Conservation (phyloP, 2,888 invertebrate genomes). For the Parnassius smintheus region DNA sequence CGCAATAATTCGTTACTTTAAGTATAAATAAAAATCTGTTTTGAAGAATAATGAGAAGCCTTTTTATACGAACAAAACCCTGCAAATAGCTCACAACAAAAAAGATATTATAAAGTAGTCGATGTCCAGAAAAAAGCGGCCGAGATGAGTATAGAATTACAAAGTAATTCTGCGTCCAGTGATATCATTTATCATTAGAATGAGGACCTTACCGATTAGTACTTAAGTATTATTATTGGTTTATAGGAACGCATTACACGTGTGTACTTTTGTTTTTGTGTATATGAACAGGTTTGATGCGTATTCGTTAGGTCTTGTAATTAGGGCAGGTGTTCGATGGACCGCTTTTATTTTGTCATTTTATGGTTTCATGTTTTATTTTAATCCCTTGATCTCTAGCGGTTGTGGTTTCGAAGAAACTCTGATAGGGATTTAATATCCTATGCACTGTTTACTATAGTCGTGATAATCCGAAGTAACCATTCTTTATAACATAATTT, state of each 20-base stretch:
- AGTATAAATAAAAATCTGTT: conserved; percentile 1
- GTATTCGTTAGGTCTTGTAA: conserved; percentile 55
- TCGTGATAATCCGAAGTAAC: background rate
- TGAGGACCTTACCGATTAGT: conserved; percentile 33
- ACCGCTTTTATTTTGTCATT: conserved; percentile 51
- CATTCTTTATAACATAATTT: too few relatives aligned
- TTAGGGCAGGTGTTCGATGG: conserved; percentile 71
- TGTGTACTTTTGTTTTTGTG: conserved; percentile 40
- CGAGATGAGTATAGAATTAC: conserved; percentile 42
- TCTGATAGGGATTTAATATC: conserved; percentile 7
- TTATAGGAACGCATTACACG: conserved; percentile 5
- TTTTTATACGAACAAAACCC: conserved; percentile 17
- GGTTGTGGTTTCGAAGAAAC: conserved; percentile 13
- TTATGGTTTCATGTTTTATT: conserved; percentile 33
- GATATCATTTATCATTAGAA: conserved; percentile 25
- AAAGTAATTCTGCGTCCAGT: conserved; percentile 22
- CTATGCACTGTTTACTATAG: background rate
- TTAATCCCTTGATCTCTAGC: conserved; percentile 17
- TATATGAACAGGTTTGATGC: conserved; percentile 56
- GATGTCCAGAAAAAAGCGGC: conserved; percentile 43
- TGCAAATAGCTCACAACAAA: conserved; percentile 39
- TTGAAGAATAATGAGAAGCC: conserved; percentile 8
- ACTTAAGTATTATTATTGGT: conserved; percentile 20
- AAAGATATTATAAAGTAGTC: conserved; percentile 68
- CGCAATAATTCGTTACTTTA: too few relatives aligned